Evolutionary conservation across 2,113 vertebrate genomes (phyloP), one percentile per base, ranked within the genome.

Genomic region (Hydrolagus affinis): DNA sequence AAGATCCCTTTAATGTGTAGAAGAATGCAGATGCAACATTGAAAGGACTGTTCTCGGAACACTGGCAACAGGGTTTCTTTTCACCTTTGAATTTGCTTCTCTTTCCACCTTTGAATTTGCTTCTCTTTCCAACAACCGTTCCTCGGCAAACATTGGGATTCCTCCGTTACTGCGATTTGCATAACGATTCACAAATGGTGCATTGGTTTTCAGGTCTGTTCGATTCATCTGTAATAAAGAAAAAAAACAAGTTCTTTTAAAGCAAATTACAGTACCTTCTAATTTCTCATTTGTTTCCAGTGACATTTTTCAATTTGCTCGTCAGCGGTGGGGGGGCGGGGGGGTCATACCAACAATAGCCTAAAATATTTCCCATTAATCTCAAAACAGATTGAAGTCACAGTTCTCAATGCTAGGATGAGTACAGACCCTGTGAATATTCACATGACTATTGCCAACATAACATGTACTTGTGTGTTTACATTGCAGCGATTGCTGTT

Each of bases 21-120:
- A 92, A 85, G 74, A 85, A 85, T 32, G 85, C 17, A 23, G 83
- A 72, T 86, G 86, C 88, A 90, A 87, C 89, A 89, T 86, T 87
- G 68, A 59, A 88, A 89, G 88, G 57, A 25, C 86, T 87, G 87
- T 85, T 44, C 70, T 85, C 85, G 87, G 44, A 88, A 91, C 85
- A 85, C 86, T 19, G 87, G 0, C 86, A 44, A 3, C 44, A 44
- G 44, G 44, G 6, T 44, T 44, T 44, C 44, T 44, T 1, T 87
- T 74, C 85, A 68, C 83, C 87, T 73, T 73, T 89, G 86, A 72
- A 44, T 83, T 19, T 85, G 69, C 85, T 4, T 30, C 60, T 70
- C 83, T 70, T 70, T 85, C 85, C 69, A 73, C 83, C 87, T 73
- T 73, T 89, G 86, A 72, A 44, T 83, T 19, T 85, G 69, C 85